Conservation (phyloP, 2,888 invertebrate genomes). For the Carcina quercana region DNA sequence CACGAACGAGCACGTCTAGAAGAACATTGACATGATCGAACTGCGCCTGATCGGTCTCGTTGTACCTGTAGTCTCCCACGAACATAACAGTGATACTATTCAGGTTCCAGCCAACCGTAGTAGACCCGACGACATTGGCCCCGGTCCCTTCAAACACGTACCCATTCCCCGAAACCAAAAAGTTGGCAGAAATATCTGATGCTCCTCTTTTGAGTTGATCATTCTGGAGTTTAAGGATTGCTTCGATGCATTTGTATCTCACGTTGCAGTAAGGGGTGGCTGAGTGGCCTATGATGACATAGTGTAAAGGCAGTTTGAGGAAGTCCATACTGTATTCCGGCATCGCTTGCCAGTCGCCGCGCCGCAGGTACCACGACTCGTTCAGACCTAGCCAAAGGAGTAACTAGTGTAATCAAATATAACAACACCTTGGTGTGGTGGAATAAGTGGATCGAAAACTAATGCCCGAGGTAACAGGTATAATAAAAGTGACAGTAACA, state of each 20-base stretch:
- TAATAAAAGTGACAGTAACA: no score
- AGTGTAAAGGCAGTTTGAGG: constrained; percentile 36
- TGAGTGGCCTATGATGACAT: constrained; percentile 50
- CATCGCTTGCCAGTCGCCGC: constrained; percentile 57
- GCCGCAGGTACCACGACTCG: constrained; percentile 55
- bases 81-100: constrained; percentile 49
- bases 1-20: constrained; percentile 32
- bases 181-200: constrained; percentile 54
- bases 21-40: constrained; percentile 39
- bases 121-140: constrained; percentile 42
- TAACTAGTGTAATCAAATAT: no score
- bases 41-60: constrained; percentile 29
- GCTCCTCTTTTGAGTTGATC: constrained; percentile 35
- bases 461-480: no score
- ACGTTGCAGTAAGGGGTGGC: constrained; percentile 33
- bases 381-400: constrained; percentile 46
- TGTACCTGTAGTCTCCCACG: constrained; percentile 41
- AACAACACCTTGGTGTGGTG: no score
- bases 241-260: constrained; percentile 36
- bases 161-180: constrained; percentile 48
- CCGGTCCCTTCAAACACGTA: constrained; percentile 56
- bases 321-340: constrained; percentile 31
- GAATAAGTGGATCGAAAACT: constrained; percentile 12
- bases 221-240: constrained; percentile 36
- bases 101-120: constrained; percentile 39